Base-by-base conservation (phyloP, 2,888 invertebrate species). In the Pardosa pseudoannulata region DNA sequence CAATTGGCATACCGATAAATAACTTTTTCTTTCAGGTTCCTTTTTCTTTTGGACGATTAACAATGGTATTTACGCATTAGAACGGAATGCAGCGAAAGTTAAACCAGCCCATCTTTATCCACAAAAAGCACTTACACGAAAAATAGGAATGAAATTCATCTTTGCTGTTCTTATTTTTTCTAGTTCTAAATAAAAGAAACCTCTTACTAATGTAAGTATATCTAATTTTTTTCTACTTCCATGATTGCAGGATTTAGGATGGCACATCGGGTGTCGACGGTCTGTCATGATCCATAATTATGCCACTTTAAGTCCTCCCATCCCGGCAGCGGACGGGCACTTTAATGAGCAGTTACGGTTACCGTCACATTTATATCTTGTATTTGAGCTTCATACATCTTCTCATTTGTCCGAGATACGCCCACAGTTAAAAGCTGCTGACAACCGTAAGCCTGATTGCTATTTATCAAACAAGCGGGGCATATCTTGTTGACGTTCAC, bases 361-460 rank as follows among this genome's bases (percentile, higher is more conserved):
- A 56, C 56, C 36, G 36, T 36, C 36, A 36, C 36, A 36, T 5
- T 36, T 36, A 56, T 23, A 23, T 56, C 19, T 56, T 11, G 56
- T 56, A 56, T 56, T 56, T 56, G n/a, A 56, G 23, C 7, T 56
- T 23, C 56, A 56, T 56, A 56, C 23, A 23, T 56, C 56, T 56
- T 56, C 56, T 23, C 56, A 56, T 56, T 56, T 56, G 56, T 56
- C 56, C 56, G 13, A 3, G 56, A 56, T 56, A 56, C 56, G 56
- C 56, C 56, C 11, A 56, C 56, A 19, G 56, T 23, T 23, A 56
- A 11, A 23, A 56, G 56, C 23, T 23, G 56, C 56, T 56, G 23
- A 56, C 56, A 56, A 16, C 23, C 9, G 36, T 7, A 36, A 5
- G 36, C 9, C 11, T 56, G 56, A 16, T 23, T 5, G 0, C 23